Base-by-base conservation (phyloP, 1,140 invertebrate species). In the Penaeus indicus region DNA sequence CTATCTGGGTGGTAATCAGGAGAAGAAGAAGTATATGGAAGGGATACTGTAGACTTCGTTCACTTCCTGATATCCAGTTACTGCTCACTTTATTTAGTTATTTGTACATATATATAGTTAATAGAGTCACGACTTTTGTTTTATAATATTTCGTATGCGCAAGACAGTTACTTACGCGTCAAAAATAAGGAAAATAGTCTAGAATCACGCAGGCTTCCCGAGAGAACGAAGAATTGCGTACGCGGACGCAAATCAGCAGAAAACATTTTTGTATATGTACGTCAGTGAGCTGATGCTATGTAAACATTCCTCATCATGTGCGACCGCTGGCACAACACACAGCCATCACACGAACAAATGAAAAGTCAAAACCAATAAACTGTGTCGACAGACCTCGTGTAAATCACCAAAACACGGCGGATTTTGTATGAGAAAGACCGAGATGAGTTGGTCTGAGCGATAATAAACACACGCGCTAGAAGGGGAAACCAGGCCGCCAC, bases 331-430 rank as follows among this genome's bases (percentile, higher is more conserved):
- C 87, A 88, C 69, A 88, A 88, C 87, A 88, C 87, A 88, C 87
- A 88, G n/a, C 87, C 87, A 88, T 88, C 87, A 88, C 87, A 88
- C 87, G 87, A 88, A 88, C 87, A 88, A 88, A 88, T 88, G 87
- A 88, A 88, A 88, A 88, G 87, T 88, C 87, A 88, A 84, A 88
- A 88, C 87, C 87, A 88, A 88, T 88, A 88, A 88, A 88, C 87
- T 88, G 87, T 88, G 87, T 88, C 87, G 87, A 88, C 87, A 88
- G 87, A 69, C 67, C 87, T 84, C 72, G 87, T 88, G 87, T 88
- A 84, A 82, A 88, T 88, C 87, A 88, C 81, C 87, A 80, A 84
- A 88, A 88, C 87, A 62, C 72, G 63, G 75, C 54, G 75, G 81
- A 83, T 83, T 75, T 88, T 78, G 64, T 60, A 75, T 77, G 69